Evolutionary conservation across 1,140 invertebrate genomes (phyloP), one percentile per base, ranked within the genome.

Genomic region (Mactra quadrangularis): DNA sequence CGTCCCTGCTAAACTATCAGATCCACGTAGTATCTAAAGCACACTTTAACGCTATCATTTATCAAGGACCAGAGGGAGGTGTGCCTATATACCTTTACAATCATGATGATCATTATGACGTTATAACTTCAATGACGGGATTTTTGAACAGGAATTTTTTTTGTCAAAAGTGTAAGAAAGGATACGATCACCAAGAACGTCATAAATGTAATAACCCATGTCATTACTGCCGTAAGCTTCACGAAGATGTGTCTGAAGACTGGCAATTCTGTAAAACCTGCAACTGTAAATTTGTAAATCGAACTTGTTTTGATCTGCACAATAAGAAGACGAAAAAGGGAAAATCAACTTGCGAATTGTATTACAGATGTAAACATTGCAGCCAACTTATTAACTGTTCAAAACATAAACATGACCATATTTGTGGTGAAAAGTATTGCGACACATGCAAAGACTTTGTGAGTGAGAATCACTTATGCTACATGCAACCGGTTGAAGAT

Each of bases 21-120:
- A 62, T 83, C 22, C 33, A 75, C 35, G 70, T 83, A 19, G 29
- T 86, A 35, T 86, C 84, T 4, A 83, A 83, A 35, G 79, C 78
- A 35, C 55, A 60, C 45, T 83, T 86, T 41, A 79, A 86, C 50
- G 52, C 68, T 19, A 68, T 86, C 17, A 47, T 86, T 9, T 86
- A 83, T 70, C n/a, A 72, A 31, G 75, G 81, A 33, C 74, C 72
- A 3, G 66, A 79, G 38, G 68, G 57, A 19, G 79, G 60, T 11
- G 74, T 74, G 15, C 81, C 74, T n/a, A n/a, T 84, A 19, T 79
- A 85, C 38, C 29, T 82, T 17, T 83, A 79, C 45, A 38, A 35
- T 41, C 75, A 74, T 29, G 70, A 82, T 47, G 50, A 72, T 6
- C 84, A 85, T 52, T 85, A 33, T 79, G 74, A 78, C 52, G 79